Base-by-base conservation (phyloP, 2,797 vertebrate species). In the Syngnathus rostellatus region DNA sequence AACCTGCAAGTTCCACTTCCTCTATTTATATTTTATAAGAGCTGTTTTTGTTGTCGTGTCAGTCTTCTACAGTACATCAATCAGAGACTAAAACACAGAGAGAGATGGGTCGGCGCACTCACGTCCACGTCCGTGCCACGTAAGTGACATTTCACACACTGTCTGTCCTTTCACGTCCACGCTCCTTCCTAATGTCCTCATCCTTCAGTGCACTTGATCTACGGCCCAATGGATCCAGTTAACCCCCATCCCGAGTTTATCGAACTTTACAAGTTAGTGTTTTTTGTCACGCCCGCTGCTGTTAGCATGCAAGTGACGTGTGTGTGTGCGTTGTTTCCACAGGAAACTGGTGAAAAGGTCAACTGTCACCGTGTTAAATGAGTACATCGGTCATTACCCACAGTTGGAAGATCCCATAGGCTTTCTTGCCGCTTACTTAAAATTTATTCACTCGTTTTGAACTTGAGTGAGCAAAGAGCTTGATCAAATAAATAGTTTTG, bases 361-460 rank as follows among this genome's bases (percentile, higher is more conserved):
- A 1, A 98, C 95, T 0, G 72, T 97, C 68, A 93, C 91, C 0
- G 83, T 98, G 76, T 81, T 99, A 82, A 94, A 97, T 0, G 93
- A 97, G 41, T 95, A 98, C 89, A 95, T 98, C 81, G 94, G 95
- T 75, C 96, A 98, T 87, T 99, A 98, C 31, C 96, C 93, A 3
- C 96, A 98, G 84, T 92, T 98, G 81, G 96, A 99, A 72, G 96
- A 99, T 79, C 95, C 95, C 19, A 91, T 86, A 0, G 95, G 95
- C 62, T 99, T 98, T 83, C 83, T 95, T 45, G 95, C 96, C 0
- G 93, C 94, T 0, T 97, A 98, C 63, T 91, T 97, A 65, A 94
- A 87, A 77, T 99, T 99, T 68, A 96, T 98, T 83, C 94, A 98
- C 91, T 96, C 96, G 50, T 99, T 97, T 86, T 98, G 89, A 96